phyloP scores from a whole-genome alignment of 2,888 invertebrate genomes.

The Cephus rjabovi region DNA sequence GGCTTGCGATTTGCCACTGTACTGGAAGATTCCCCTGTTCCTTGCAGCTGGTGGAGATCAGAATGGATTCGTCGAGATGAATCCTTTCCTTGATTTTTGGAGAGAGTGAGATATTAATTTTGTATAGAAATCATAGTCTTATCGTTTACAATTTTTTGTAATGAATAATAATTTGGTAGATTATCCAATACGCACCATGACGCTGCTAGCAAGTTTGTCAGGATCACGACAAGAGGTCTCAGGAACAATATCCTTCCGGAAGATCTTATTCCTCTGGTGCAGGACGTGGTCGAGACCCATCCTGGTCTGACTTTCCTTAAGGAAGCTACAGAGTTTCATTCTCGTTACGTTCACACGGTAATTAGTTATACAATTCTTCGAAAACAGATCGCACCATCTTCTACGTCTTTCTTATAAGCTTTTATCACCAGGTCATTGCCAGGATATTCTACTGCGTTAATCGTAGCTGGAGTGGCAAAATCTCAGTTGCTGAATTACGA shows the following conservation, averaged over 20 bases:
- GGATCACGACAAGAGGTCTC: conserved; percentile 82
- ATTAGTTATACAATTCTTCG: background rate
- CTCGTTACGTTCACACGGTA: conserved; percentile 97
- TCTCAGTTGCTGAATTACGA: conserved; percentile 89
- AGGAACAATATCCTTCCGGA: conserved; percentile 81
- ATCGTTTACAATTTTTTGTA: background rate
- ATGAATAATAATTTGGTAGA: conserved; percentile 66
- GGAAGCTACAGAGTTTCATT: conserved; percentile 98
- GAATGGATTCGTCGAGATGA: conserved; percentile 80
- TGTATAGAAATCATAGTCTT: background rate
- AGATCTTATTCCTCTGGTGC: conserved; percentile 93
- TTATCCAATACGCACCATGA: conserved; percentile 87
- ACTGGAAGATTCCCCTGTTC: conserved; percentile 98
- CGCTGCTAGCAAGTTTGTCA: conserved; percentile 88
- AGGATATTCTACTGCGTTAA: conserved; percentile 98
- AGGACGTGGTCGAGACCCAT: conserved; percentile 98
- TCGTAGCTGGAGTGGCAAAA: conserved; percentile 95
- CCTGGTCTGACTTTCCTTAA: conserved; percentile 97
- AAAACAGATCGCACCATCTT: background rate
- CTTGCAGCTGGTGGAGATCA: conserved; percentile 84
- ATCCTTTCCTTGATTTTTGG: conserved; percentile 91
- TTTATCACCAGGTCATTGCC: conserved; percentile 83
- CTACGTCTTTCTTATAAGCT: conserved; percentile 8
- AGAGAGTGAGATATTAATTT: conserved; percentile 78
- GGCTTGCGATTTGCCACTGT: conserved; percentile 92